These are phyloP conservation scores for Dreissena polymorpha DNA, from an alignment of 1,140 invertebrate genomes.

Conservation along the genomic window DNA sequence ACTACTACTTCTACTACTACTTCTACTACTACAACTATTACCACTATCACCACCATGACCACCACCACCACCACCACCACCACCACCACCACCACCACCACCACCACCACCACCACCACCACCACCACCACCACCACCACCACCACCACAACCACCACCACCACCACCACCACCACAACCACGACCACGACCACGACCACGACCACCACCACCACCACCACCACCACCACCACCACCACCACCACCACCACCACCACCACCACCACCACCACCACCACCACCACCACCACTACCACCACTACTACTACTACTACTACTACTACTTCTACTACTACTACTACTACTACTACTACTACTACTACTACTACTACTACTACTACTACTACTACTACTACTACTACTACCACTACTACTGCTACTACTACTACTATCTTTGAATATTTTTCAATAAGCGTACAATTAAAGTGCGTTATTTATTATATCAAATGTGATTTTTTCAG, in stretches of 20 bases:
- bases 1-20: not conserved
- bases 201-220: not conserved
- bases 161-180: not conserved
- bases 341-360: not conserved
- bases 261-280: not conserved
- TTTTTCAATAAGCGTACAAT: no score
- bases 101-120: slow-evolving; percentile 9
- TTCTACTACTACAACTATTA: not conserved
- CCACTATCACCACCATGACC: slow-evolving; percentile 8
- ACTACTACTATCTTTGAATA: no score
- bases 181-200: not conserved
- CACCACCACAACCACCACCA: not conserved
- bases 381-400: not conserved
- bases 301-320: not conserved
- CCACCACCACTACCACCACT: not conserved
- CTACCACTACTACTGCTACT: not conserved
- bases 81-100: slow-evolving; percentile 8
- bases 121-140: not conserved
- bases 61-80: slow-evolving; percentile 22
- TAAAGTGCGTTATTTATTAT: no score
- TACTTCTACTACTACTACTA: not conserved
- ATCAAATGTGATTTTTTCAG: no score
- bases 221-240: not conserved
- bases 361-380: not conserved
- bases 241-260: not conserved